These are phyloP conservation scores for Onthophagus taurus DNA, from an alignment of 1,140 invertebrate species.

Conservation along the genomic window DNA sequence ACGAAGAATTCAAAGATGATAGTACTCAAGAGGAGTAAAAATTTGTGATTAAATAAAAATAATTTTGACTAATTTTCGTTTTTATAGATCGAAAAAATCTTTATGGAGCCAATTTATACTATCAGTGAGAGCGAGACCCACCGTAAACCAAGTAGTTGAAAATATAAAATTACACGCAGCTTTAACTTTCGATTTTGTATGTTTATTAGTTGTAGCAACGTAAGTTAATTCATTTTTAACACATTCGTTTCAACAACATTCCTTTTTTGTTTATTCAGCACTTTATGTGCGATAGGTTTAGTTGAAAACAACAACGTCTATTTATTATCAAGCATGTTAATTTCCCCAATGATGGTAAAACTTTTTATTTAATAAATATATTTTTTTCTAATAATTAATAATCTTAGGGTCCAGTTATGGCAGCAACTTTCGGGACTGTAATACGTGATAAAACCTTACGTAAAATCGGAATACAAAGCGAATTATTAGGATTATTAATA, in stretches of 20 bases:
- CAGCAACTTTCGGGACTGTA: constrained; percentile 60
- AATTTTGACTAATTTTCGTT: no score
- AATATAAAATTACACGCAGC: constrained; percentile 52
- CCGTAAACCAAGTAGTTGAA: constrained; percentile 61
- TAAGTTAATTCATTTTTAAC: constrained; percentile 33
- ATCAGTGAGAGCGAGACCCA: constrained; percentile 51
- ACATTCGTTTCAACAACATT: background rate
- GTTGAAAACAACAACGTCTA: constrained; percentile 67
- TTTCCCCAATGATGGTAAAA: constrained; percentile 66
- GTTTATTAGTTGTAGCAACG: constrained; percentile 57
- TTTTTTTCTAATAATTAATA: background rate
- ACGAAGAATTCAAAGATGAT: constrained; percentile 15
- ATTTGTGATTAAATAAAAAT: no score
- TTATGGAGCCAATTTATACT: constrained; percentile 48
- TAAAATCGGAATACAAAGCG: constrained; percentile 50
- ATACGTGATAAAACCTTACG: constrained; percentile 54
- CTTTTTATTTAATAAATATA: constrained; percentile 6
- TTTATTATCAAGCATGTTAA: constrained; percentile 67
- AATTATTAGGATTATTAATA: constrained; percentile 53
- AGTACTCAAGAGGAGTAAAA: constrained; percentile 15
- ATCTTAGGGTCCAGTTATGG: constrained; percentile 61
- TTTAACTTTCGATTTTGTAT: constrained; percentile 65
- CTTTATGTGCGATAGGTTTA: constrained; percentile 56
- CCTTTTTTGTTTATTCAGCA: constrained; percentile 22
- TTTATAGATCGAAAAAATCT: constrained; percentile 27